Conservation (phyloP, 1,140 invertebrate species). For the Bombus impatiens region DNA sequence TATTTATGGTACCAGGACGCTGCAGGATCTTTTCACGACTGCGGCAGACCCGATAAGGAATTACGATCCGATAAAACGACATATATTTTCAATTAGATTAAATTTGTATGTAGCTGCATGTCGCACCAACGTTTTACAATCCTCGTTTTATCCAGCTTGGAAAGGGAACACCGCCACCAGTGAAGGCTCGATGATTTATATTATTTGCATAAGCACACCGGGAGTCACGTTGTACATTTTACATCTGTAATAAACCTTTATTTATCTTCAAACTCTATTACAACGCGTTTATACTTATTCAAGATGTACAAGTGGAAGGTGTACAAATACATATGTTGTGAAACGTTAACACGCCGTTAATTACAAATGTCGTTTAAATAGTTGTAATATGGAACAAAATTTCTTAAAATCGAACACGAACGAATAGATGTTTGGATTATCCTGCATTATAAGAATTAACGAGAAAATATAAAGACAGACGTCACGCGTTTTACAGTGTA, state of each 20-base stretch:
- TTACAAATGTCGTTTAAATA: too few relatives aligned
- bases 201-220: neutral
- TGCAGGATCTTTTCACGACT: slow-evolving; percentile 1
- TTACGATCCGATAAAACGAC: slow-evolving; percentile 32
- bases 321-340: too few relatives aligned
- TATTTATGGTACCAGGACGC: neutral
- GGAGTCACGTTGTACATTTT: neutral
- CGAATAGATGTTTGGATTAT: too few relatives aligned
- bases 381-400: too few relatives aligned
- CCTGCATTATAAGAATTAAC: too few relatives aligned
- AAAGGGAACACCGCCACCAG: slow-evolving; percentile 6
- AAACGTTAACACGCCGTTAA: too few relatives aligned
- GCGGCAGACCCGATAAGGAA: slow-evolving; percentile 15
- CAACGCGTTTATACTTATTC: neutral
- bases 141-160: neutral
- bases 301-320: too few relatives aligned
- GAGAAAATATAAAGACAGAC: too few relatives aligned
- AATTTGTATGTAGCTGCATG: neutral
- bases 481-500: too few relatives aligned
- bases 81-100: slow-evolving; percentile 43
- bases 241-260: neutral
- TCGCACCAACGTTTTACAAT: slow-evolving; percentile 21
- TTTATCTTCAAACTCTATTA: too few relatives aligned
- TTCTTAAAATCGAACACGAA: too few relatives aligned
- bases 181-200: neutral